Percentiles rank a stretch among this genome's conserved stretches.
Conservation (phyloP, 2,888 invertebrate genomes). For the Nipponacmea schrenckii region DNA sequence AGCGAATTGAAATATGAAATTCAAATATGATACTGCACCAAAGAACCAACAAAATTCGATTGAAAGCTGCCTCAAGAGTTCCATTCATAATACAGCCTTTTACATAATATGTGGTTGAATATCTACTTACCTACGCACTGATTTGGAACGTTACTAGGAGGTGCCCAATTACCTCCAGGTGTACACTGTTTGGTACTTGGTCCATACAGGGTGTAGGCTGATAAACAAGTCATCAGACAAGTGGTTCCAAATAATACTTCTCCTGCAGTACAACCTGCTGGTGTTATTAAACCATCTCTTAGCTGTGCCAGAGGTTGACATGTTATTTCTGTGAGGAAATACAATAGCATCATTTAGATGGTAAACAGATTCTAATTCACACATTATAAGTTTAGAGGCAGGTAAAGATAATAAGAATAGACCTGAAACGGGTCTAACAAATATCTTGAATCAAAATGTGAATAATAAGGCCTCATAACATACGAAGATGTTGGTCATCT, state of each 20-base stretch:
- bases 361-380: no score
- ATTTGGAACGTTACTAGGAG: slow-evolving; percentile 60
- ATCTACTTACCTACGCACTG: slow-evolving; percentile 68
- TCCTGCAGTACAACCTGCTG: slow-evolving; percentile 71
- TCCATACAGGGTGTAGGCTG: slow-evolving; percentile 74
- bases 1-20: not conserved
- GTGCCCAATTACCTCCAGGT: slow-evolving; percentile 72
- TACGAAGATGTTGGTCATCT: no score
- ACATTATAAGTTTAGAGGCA: no score
- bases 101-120: no score
- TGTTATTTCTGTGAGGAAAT: slow-evolving; percentile 60
- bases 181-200: slow-evolving; percentile 72
- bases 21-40: not conserved
- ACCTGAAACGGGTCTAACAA: no score
- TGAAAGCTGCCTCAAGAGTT: no score
- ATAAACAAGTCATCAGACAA: slow-evolving; percentile 73
- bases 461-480: no score
- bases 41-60: no score
- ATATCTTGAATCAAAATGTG: no score
- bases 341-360: slow-evolving; percentile 37
- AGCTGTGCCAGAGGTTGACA: slow-evolving; percentile 72
- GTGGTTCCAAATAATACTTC: slow-evolving; percentile 74
- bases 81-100: no score
- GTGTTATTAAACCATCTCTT: slow-evolving; percentile 72
- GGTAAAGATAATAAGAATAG: no score